These are phyloP conservation scores for Drosophila murphyi DNA, from an alignment of 1,140 invertebrate genomes.

Conservation along the genomic window DNA sequence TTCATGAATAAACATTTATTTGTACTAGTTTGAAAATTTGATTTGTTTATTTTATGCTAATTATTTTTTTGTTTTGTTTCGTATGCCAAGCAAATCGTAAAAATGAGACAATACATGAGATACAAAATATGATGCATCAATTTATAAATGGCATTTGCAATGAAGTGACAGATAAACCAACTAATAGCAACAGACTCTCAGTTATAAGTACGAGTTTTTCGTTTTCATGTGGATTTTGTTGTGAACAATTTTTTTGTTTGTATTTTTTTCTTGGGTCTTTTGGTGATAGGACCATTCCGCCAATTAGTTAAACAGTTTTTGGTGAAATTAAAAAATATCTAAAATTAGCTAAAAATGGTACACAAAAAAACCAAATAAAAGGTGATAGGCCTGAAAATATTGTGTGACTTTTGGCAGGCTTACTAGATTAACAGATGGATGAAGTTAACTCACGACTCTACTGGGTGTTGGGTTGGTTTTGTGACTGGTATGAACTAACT, in stretches of 20 bases:
- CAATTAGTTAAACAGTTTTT: conserved; percentile 71
- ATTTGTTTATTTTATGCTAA: conserved; percentile 43
- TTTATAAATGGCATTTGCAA: conserved; percentile 25
- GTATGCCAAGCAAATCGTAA: conserved; percentile 58
- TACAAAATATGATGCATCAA: conserved; percentile 33
- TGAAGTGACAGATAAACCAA: conserved; percentile 34
- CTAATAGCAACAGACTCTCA: conserved; percentile 37
- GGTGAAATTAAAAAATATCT: conserved; percentile 31
- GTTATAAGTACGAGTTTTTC: conserved; percentile 19
- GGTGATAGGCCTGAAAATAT: conserved; percentile 61
- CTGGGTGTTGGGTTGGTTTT: not conserved
- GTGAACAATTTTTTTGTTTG: conserved; percentile 18
- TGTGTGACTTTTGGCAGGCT: conserved; percentile 53
- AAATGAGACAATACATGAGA: conserved; percentile 58
- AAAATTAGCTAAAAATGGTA: conserved; percentile 21
- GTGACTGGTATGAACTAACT: conserved; percentile 58
- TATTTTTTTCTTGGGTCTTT: conserved; percentile 38
- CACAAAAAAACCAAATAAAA: conserved; percentile 42
- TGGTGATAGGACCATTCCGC: conserved; percentile 77
- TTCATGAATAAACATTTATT: conserved; percentile 58
- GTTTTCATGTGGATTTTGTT: conserved; percentile 25
- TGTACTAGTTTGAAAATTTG: conserved; percentile 40
- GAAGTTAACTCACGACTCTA: conserved; percentile 49
- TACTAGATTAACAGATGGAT: conserved; percentile 58
- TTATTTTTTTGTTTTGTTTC: conserved; percentile 20